Evolutionary conservation across 2,888 invertebrate species (phyloP), one percentile per base, ranked within the genome.

Genomic region (Eumacrocentrus americanus): DNA sequence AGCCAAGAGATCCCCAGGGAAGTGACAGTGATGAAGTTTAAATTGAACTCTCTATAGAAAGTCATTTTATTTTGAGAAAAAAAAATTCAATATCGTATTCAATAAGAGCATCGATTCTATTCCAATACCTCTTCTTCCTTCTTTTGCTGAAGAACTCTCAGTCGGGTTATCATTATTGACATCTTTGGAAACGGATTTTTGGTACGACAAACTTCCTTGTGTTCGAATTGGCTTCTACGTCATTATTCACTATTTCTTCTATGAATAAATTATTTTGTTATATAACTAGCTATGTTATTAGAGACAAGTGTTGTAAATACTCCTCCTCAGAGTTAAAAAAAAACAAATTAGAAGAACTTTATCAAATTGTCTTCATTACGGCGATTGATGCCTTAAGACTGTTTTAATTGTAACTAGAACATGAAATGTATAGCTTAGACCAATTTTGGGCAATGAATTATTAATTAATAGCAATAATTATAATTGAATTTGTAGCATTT

Each of bases 21-120:
- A 77, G 77, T 58, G 79, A 78, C 47, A 76, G 69, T 25, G 79
- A 79, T 38, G 79, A 77, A 63, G 64, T 71, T 61, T 74, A 66
- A 66, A 56, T 35, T 44, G 54, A 29, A 29, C 9, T 29, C 29
- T 29, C 29, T 29, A 9, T 29, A 29, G 9, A 29, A 29, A 29
- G n/a, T n/a, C n/a, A n/a, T n/a, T n/a, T n/a, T n/a, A 51, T 14
- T 35, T 51, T 37, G 18, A 29, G 29, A 9, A 9, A 6, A 29
- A 29, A 29, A 29, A 29, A 6, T 29, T 29, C 29, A 9, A 29
- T 29, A 29, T 29, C 29, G 9, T 29, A 29, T 29, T 29, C 9
- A 4, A 4, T 29, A 9, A 29, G 29, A 29, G n/a, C n/a, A n/a
- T n/a, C n/a, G n/a, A n/a, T n/a, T n/a, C n/a, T n/a, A n/a, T n/a